Percentiles rank a stretch among this genome's conserved stretches.
Conservation (phyloP, 2,888 invertebrate species). For the Ephialtes manifestator region DNA sequence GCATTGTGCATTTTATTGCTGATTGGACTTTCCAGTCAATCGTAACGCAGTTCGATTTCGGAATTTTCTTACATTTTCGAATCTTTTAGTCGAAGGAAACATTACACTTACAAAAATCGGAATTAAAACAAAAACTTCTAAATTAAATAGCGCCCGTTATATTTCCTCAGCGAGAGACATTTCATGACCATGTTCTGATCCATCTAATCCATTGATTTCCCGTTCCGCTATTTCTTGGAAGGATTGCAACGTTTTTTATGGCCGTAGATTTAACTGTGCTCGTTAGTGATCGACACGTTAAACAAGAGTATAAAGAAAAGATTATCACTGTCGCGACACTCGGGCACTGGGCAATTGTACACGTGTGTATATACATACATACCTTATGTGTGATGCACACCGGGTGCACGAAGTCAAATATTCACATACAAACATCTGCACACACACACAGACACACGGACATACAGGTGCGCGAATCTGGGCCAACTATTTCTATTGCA, state of each 20-base stretch:
- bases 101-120: background rate
- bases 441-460: conserved; percentile 29
- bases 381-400: conserved; percentile 39
- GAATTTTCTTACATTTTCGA: background rate
- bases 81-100: background rate
- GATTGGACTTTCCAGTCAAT: background rate
- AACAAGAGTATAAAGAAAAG: conserved; percentile 2
- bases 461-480: conserved; percentile 71
- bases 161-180: background rate
- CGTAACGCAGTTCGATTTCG: background rate
- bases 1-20: background rate
- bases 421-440: conserved; percentile 2
- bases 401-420: conserved; percentile 28
- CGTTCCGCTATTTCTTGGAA: background rate
- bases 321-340: conserved; percentile 13
- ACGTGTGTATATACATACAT: background rate
- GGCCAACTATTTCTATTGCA: conserved; percentile 71
- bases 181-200: background rate
- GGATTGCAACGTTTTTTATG: background rate
- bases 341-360: conserved; percentile 26
- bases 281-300: background rate
- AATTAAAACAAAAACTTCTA: background rate
- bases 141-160: background rate
- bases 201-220: too few species aligned
- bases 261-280: background rate